Percentiles rank a stretch among this genome's conserved stretches.
These are phyloP conservation scores for Rynchops niger DNA, from an alignment of 2,113 vertebrate species.

Conservation along the genomic window DNA sequence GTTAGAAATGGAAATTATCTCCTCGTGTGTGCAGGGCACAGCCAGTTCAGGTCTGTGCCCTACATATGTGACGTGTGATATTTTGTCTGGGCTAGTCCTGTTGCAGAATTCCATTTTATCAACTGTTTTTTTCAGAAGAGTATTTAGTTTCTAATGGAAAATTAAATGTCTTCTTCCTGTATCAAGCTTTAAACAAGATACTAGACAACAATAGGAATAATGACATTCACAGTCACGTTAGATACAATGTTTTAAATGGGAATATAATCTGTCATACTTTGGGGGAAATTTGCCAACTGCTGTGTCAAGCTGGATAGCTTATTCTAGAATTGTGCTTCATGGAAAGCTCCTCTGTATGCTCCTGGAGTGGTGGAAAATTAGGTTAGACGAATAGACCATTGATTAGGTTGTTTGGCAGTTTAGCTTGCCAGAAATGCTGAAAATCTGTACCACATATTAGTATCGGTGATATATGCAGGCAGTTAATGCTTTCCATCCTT, in stretches of 20 bases:
- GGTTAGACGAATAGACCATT: background rate
- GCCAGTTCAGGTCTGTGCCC: background rate
- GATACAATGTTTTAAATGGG: background rate
- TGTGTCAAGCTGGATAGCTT: background rate
- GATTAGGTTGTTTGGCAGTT: background rate
- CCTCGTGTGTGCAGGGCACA: accelerated
- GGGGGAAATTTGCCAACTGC: background rate
- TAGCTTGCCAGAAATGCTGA: background rate
- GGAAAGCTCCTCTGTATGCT: background rate
- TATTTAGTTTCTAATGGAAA: background rate
- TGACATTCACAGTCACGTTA: background rate
- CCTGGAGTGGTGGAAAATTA: background rate
- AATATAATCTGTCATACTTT: background rate
- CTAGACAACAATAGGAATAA: background rate
- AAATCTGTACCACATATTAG: background rate
- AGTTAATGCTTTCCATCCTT: background rate
- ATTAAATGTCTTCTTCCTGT: background rate
- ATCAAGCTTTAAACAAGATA: background rate
- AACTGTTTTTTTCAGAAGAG: background rate
- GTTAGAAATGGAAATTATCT: background rate
- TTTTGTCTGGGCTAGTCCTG: background rate
- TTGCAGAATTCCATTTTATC: background rate
- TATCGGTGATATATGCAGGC: background rate
- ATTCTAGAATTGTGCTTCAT: background rate
- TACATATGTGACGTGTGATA: accelerated